Evolutionary conservation across 2,113 vertebrate species (phyloP).

Genomic region (Psephotus haematonotus): DNA sequence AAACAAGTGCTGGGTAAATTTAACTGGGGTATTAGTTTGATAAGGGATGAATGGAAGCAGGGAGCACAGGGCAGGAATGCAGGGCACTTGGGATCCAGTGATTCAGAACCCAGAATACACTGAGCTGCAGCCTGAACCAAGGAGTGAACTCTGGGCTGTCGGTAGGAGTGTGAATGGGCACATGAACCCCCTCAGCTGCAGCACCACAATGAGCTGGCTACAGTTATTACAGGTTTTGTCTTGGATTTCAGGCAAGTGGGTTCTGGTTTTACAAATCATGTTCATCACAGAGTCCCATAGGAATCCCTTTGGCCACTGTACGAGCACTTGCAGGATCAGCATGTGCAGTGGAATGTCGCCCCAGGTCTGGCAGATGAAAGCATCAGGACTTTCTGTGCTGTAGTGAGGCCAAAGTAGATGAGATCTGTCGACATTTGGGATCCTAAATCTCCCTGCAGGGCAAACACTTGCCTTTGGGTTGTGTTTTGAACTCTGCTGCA

Average conservation of each 20-base stretch:
- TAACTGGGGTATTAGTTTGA: conserved; percentile 10
- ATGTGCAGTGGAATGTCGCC: background rate
- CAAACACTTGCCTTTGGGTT: conserved; percentile 9
- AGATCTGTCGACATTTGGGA: background rate
- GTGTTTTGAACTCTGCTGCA: conserved; percentile 34
- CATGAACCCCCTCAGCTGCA: background rate
- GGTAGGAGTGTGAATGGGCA: background rate
- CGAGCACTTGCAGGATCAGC: background rate
- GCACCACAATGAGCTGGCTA: background rate
- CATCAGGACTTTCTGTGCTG: background rate
- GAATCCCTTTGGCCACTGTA: background rate
- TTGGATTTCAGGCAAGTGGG: background rate
- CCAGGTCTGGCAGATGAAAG: background rate
- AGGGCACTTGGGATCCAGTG: background rate
- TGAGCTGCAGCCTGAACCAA: background rate
- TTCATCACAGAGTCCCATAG: background rate
- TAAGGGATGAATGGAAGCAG: background rate
- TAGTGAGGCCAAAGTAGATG: background rate
- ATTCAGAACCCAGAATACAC: background rate
- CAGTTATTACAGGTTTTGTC: background rate
- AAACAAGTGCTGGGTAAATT: conserved; percentile 15
- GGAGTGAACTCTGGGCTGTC: background rate
- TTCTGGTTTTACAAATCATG: background rate
- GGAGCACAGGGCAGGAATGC: background rate
- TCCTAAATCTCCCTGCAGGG: conserved; percentile 1